A percentile compares a stretch with the other conserved stretches of the same genome.
Conservation (phyloP, 2,113 vertebrate genomes). For the Anhinga rufa region DNA sequence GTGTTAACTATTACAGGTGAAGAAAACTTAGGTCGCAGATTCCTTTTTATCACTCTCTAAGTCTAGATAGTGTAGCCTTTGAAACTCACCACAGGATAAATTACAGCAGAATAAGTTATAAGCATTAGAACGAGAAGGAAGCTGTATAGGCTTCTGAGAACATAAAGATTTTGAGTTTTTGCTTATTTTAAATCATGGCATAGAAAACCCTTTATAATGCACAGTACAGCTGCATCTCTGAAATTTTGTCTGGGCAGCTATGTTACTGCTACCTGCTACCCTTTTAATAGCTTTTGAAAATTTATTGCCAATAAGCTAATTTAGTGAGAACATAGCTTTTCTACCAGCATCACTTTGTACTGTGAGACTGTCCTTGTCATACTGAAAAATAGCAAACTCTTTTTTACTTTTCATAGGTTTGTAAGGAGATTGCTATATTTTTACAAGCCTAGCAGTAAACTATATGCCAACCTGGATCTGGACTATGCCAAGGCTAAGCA, state of each 20-base stretch:
- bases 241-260: neutral
- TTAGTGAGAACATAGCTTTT: neutral
- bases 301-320: neutral
- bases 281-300: neutral
- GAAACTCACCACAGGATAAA: neutral
- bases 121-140: neutral
- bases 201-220: neutral
- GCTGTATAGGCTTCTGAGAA: neutral
- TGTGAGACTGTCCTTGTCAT: neutral
- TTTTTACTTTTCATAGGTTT: conserved; percentile 75
- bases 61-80: neutral
- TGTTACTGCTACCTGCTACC: neutral
- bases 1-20: neutral
- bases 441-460: conserved; percentile 92
- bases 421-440: conserved; percentile 90
- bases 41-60: neutral
- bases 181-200: neutral
- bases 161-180: neutral
- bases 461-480: conserved; percentile 86
- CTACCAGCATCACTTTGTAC: neutral
- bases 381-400: neutral
- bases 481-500: conserved; percentile 87
- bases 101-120: neutral
- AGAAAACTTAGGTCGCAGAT: neutral
- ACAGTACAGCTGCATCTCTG: neutral